These are phyloP conservation scores for Phalloptychus januarius DNA, from an alignment of 2,797 vertebrate genomes.

Conservation along the genomic window DNA sequence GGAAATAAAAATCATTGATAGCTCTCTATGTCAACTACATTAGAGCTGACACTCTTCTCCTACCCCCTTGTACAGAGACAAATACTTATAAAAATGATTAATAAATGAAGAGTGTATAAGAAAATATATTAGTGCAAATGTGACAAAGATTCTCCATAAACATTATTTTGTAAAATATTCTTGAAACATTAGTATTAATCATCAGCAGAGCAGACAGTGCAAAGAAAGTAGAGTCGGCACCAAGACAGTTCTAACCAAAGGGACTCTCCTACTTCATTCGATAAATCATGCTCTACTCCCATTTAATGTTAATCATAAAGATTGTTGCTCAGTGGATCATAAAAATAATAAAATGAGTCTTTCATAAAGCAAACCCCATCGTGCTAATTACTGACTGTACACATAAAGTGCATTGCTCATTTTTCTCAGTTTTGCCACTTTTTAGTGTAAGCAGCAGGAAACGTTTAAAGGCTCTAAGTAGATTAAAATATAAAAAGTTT, in stretches of 20 bases:
- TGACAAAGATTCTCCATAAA: background rate
- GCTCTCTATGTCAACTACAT: background rate
- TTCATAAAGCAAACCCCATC: slow-evolving; percentile 25
- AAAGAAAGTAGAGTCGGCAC: slow-evolving; percentile 23
- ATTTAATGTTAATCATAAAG: slow-evolving; percentile 43
- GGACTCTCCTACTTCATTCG: slow-evolving; percentile 33
- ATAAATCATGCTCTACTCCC: slow-evolving; percentile 19
- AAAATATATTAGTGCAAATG: background rate
- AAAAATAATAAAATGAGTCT: slow-evolving; percentile 27
- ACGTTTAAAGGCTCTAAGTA: slow-evolving; percentile 34
- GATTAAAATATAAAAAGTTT: slow-evolving; percentile 24
- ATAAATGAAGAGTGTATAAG: background rate
- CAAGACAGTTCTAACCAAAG: slow-evolving; percentile 23
- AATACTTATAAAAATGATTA: background rate
- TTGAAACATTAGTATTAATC: slow-evolving; percentile 23
- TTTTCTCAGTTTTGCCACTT: slow-evolving; percentile 1
- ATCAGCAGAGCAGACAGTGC: slow-evolving; percentile 22
- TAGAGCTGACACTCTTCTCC: background rate
- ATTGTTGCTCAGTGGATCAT: slow-evolving; percentile 28
- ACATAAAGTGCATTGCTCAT: slow-evolving; percentile 31
- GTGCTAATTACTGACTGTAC: slow-evolving; percentile 31
- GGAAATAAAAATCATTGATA: background rate
- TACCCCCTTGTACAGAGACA: background rate
- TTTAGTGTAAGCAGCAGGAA: slow-evolving; percentile 5
- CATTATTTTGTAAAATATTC: background rate